Percentiles rank a stretch among this genome's conserved stretches.
phyloP scores from a whole-genome alignment of 2,888 invertebrate genomes.

The Rugalucina vietnamica region DNA sequence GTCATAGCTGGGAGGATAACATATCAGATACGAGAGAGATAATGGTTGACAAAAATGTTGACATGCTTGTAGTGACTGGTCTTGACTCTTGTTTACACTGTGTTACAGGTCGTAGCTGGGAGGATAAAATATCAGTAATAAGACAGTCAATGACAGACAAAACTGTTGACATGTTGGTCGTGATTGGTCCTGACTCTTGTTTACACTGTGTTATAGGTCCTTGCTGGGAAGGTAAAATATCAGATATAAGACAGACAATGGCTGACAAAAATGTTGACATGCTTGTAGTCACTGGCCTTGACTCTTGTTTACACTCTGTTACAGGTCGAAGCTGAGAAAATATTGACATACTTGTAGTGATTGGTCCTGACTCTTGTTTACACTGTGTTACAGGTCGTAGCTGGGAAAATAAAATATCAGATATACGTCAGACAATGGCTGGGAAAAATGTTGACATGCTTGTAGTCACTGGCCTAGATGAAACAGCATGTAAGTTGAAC shows the following conservation, averaged over 20 bases:
- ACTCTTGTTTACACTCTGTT: too few relatives aligned
- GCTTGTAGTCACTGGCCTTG: conserved; percentile 93
- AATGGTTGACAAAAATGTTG: conserved; percentile 87
- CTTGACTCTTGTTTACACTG: too few relatives aligned
- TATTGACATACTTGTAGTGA: too few relatives aligned
- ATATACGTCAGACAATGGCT: conserved; percentile 88
- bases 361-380: too few relatives aligned
- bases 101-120: conserved; percentile 91
- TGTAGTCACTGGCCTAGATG: conserved; percentile 93
- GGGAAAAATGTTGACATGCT: conserved; percentile 89
- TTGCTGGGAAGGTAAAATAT: conserved; percentile 91
- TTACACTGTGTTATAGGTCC: too few relatives aligned
- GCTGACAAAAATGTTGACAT: conserved; percentile 88
- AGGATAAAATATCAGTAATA: conserved; percentile 89
- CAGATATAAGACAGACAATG: conserved; percentile 88
- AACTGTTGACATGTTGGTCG: conserved; percentile 90
- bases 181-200: conserved; percentile 94
- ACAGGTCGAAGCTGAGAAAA: too few relatives aligned
- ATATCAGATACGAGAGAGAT: conserved; percentile 88
- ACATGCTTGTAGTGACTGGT: conserved; percentile 93
- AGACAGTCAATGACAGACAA: conserved; percentile 87
- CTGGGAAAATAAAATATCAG: conserved; percentile 91
- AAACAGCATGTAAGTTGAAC: conserved; percentile 87
- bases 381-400: too few relatives aligned
- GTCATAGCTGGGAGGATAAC: conserved; percentile 91